Percentiles rank a stretch among this genome's conserved stretches.
phyloP scores from a whole-genome alignment of 2,888 invertebrate species.

The Neocrepidodera transversa region DNA sequence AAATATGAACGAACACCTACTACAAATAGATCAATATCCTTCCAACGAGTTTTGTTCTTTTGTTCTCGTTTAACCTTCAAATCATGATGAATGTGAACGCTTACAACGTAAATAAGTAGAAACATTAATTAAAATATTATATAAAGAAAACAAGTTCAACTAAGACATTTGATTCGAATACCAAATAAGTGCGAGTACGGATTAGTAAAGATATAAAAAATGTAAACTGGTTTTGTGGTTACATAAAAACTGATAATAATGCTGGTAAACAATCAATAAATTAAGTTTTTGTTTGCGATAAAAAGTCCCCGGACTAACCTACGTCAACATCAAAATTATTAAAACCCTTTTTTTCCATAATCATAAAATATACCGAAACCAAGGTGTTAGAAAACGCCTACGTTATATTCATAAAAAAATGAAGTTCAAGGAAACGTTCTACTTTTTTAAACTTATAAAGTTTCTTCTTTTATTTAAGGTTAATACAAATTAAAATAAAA shows the following conservation, averaged over 20 bases:
- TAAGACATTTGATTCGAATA: slow-evolving; percentile 2
- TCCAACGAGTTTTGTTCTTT: neutral
- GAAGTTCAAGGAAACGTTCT: neutral
- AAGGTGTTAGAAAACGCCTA: neutral
- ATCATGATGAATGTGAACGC: neutral
- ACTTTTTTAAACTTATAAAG: neutral
- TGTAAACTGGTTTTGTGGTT: neutral
- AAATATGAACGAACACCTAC: no score
- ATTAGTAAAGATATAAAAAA: neutral
- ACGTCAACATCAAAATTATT: neutral
- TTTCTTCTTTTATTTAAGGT: neutral
- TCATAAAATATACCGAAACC: neutral
- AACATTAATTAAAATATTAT: slow-evolving; percentile 1
- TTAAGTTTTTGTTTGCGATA: neutral
- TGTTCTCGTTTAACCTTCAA: neutral
- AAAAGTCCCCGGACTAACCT: neutral
- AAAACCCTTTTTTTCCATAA: neutral
- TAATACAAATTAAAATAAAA: neutral
- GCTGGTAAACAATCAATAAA: neutral
- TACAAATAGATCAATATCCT: neutral
- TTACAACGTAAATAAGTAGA: neutral
- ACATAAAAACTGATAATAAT: neutral
- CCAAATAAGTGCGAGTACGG: neutral
- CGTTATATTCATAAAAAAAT: neutral
- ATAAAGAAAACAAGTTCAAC: slow-evolving; percentile 1